Base-by-base conservation (phyloP, 2,113 vertebrate species). In the Camelus bactrianus region DNA sequence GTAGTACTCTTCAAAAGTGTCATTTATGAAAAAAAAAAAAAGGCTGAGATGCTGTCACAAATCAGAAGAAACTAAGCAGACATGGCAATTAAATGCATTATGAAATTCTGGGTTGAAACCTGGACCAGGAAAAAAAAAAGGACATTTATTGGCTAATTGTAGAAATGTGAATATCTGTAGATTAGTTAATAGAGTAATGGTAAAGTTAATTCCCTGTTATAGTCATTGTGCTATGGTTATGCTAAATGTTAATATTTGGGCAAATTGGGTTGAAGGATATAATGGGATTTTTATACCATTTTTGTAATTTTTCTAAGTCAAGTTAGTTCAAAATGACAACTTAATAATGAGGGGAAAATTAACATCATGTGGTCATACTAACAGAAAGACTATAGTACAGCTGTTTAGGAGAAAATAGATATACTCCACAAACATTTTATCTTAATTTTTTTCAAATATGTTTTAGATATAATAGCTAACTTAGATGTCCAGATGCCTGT, bases 281-380 rank as follows among this genome's bases (percentile, higher is more conserved):
- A 46, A 62, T 65, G 38, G 14, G 22, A 62, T 65, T 89, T 95
- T 83, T 70, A 15, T 62, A 52, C 32, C 35, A 70, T 30, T 91
- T 94, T 65, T 22, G 26, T 83, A 70, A 60, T 52, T 80, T 93
- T 52, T 64, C 58, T 64, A 76, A 77, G 14, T 60, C 32, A 70
- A 93, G 64, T 56, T 83, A 65, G 70, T 89, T 85, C 65, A 82
- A 93, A 94, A 80, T 86, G 19, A 67, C 60, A 84, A 10, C 42
- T 75, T 73, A 88, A 64, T 42, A 69, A 38, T 28, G 28, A 24
- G 83, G 52, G 83, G 52, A 30, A 19, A 50, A 28, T 56, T 81
- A 81, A 75, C 32, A 93, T 76, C 42, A 48, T 52, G 28, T 79
- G 24, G 6, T n/a, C 69, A 35, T 77, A 85, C 46, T 81, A 28